phyloP scores from a whole-genome alignment of 2,797 vertebrate genomes.

The Onychomys torridus region DNA sequence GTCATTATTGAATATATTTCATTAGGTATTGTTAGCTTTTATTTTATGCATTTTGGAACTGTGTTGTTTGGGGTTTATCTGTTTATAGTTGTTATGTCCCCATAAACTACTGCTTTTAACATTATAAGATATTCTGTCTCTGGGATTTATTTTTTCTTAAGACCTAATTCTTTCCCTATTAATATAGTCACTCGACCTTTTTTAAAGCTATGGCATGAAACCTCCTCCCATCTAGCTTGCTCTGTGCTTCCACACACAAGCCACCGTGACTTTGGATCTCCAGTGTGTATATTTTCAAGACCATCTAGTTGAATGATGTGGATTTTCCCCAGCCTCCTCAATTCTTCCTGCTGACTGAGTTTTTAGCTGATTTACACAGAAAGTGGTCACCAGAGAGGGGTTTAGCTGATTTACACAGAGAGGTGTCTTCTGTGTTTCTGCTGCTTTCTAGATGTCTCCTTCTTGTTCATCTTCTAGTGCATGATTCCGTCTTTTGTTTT shows the following conservation, averaged over 20 bases:
- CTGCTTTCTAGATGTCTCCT: neutral
- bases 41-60: too few species aligned
- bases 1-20: too few species aligned
- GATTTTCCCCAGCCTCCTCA: too few species aligned
- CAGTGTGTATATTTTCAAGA: neutral
- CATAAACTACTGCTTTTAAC: neutral
- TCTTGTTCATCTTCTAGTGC: too few species aligned
- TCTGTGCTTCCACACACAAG: too few species aligned
- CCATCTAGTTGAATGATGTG: fast-evolving
- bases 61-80: neutral
- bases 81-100: neutral
- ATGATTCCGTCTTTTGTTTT: neutral
- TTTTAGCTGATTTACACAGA: neutral
- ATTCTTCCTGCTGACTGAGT: too few species aligned
- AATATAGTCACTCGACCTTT: too few species aligned
- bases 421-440: fast-evolving
- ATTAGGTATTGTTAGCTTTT: neutral
- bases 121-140: neutral
- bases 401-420: neutral
- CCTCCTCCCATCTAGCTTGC: neutral
- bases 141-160: neutral
- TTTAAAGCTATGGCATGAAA: neutral
- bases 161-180: neutral
- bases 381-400: neutral
- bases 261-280: neutral